Percentiles rank a stretch among this genome's conserved stretches.
Evolutionary conservation across 2,888 invertebrate genomes (phyloP).

Genomic region (Tholera decimalis): DNA sequence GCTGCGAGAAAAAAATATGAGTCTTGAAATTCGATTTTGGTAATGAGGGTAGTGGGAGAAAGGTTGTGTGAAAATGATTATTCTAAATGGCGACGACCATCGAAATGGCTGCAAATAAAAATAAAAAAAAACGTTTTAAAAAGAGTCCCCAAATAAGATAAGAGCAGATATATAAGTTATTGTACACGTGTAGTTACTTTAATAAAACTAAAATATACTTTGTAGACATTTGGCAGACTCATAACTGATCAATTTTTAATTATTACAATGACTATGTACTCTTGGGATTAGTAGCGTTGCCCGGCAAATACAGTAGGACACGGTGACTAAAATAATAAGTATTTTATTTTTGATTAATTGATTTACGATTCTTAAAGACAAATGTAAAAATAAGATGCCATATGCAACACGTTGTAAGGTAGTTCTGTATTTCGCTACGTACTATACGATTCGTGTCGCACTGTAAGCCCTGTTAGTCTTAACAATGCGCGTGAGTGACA

Average conservation of each 20-base stretch:
- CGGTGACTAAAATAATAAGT: neutral
- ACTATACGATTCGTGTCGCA: neutral
- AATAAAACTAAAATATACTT: slow-evolving; percentile 12
- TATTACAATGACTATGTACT: neutral
- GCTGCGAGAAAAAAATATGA: neutral
- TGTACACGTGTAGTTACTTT: neutral
- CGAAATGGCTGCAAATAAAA: neutral
- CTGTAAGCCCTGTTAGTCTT: slow-evolving; percentile 12
- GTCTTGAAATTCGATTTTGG: neutral
- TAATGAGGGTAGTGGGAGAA: neutral
- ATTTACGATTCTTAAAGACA: neutral
- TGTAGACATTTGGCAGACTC: neutral
- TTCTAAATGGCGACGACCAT: neutral
- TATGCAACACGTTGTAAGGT: neutral
- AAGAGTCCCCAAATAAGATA: neutral
- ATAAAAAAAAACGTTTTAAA: neutral
- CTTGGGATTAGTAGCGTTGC: slow-evolving; percentile 7
- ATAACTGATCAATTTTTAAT: neutral
- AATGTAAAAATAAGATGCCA: neutral
- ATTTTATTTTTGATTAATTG: neutral
- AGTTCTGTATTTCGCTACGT: neutral
- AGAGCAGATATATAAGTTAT: neutral
- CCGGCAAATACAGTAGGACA: slow-evolving; percentile 16
- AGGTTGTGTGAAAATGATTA: neutral
- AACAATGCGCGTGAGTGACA: slow-evolving; percentile 2